Evolutionary conservation across 2,797 vertebrate species (phyloP).

Genomic region (Sciurus vulgaris): DNA sequence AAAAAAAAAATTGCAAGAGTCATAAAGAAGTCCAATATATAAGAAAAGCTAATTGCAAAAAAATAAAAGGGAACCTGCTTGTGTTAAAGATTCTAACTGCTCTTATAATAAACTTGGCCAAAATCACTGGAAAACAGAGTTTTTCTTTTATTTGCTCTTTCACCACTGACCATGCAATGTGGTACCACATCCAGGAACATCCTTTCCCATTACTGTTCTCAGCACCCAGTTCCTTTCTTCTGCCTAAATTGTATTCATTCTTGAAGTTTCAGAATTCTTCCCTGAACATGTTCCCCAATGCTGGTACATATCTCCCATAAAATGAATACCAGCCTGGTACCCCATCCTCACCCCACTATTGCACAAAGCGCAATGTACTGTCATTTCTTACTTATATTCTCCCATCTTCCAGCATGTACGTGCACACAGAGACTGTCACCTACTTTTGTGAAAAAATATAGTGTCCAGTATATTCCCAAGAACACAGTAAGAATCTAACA

Average conservation of each 20-base stretch:
- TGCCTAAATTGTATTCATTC: not conserved
- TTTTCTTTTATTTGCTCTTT: not conserved
- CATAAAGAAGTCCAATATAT: not conserved
- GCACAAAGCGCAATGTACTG: not conserved
- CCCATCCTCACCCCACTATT: not conserved
- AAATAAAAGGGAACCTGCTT: not conserved
- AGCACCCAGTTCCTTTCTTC: not conserved
- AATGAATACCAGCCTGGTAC: not conserved
- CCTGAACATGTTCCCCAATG: not conserved
- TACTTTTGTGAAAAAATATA: not conserved
- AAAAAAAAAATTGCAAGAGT: not conserved
- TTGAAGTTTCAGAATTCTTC: constrained; percentile 24
- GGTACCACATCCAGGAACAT: not conserved
- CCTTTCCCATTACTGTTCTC: not conserved
- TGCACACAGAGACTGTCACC: not conserved
- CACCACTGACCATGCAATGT: not conserved
- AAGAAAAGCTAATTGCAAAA: not conserved
- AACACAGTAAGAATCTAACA: not conserved
- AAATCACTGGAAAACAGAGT: constrained; percentile 16
- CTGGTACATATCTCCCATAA: not conserved
- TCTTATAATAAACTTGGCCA: not conserved
- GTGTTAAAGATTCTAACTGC: constrained; percentile 36
- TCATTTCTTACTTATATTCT: not conserved
- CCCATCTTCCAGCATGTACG: not conserved
- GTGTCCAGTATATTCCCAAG: not conserved